Conservation (phyloP, 2,888 invertebrate genomes). For the Acrobasis consociella region DNA sequence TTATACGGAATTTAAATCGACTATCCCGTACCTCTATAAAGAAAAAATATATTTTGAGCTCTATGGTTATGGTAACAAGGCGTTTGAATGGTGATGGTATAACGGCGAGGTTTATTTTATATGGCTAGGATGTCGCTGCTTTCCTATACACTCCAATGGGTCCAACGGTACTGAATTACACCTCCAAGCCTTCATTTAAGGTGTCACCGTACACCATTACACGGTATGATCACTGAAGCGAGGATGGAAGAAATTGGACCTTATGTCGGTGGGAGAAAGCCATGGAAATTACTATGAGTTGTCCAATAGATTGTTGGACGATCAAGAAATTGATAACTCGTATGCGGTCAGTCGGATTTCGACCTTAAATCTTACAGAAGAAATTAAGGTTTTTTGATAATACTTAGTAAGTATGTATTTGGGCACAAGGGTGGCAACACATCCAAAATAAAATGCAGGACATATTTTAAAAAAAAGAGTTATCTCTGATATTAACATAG, state of each 20-base stretch:
- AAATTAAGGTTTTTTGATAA: too few species aligned
- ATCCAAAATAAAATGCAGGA: too few species aligned
- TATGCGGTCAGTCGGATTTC: conserved; percentile 45
- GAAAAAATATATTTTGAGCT: conserved; percentile 42
- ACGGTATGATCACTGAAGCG: conserved; percentile 30
- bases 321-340: conserved; percentile 67
- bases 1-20: conserved; percentile 80
- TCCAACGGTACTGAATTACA: conserved; percentile 78
- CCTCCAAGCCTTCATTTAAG: conserved; percentile 72
- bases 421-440: too few species aligned
- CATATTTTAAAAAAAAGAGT: too few species aligned
- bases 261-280: conserved; percentile 32
- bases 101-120: conserved; percentile 73
- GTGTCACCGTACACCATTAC: conserved; percentile 73
- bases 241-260: conserved; percentile 33
- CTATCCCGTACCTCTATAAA: conserved; percentile 53
- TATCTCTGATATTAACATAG: too few species aligned
- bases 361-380: too few species aligned
- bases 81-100: conserved; percentile 46
- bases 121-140: conserved; percentile 73
- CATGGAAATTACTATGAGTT: conserved; percentile 14
- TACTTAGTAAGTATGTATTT: too few species aligned
- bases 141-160: conserved; percentile 77
- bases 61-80: conserved; percentile 50
- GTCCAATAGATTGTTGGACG: conserved; percentile 21